Conservation (phyloP, 2,888 invertebrate species). For the Aquatica leii region DNA sequence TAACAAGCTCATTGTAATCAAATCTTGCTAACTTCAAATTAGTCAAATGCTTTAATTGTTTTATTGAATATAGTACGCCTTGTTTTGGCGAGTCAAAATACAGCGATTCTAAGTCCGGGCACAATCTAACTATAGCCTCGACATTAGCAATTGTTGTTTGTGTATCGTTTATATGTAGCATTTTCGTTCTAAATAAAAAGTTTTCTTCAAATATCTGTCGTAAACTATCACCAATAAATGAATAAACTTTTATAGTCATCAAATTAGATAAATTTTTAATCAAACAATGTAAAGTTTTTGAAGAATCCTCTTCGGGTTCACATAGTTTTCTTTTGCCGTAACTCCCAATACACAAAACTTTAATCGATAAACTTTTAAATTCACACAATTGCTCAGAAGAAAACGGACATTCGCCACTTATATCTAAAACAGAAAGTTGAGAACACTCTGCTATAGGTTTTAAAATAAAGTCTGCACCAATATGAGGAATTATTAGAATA, state of each 20-base stretch:
- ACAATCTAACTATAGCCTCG: conserved; percentile 67
- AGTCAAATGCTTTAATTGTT: conserved; percentile 62
- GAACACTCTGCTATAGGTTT: conserved; percentile 67
- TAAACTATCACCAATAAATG: conserved; percentile 72
- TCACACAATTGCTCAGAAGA: conserved; percentile 70
- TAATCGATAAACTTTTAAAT: conserved; percentile 66
- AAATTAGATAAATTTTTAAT: conserved; percentile 71
- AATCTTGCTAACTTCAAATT: conserved; percentile 72
- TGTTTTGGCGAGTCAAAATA: conserved; percentile 71
- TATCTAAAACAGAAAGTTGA: conserved; percentile 68
- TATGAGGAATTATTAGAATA: conserved; percentile 72
- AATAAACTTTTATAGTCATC: conserved; percentile 71
- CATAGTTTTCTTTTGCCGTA: conserved; percentile 75
- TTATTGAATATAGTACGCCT: conserved; percentile 64
- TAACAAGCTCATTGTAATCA: conserved; percentile 68
- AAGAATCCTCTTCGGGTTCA: conserved; percentile 54
- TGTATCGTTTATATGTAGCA: conserved; percentile 74
- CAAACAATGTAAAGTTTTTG: conserved; percentile 68
- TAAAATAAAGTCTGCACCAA: conserved; percentile 74
- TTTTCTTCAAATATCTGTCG: conserved; percentile 65
- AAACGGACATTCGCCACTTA: conserved; percentile 76
- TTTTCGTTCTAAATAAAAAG: conserved; percentile 67
- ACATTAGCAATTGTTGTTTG: conserved; percentile 68
- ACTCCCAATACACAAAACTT: conserved; percentile 73
- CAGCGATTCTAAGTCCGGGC: conserved; percentile 70